Conservation (phyloP, 2,113 vertebrate genomes). For the Cariama cristata region DNA sequence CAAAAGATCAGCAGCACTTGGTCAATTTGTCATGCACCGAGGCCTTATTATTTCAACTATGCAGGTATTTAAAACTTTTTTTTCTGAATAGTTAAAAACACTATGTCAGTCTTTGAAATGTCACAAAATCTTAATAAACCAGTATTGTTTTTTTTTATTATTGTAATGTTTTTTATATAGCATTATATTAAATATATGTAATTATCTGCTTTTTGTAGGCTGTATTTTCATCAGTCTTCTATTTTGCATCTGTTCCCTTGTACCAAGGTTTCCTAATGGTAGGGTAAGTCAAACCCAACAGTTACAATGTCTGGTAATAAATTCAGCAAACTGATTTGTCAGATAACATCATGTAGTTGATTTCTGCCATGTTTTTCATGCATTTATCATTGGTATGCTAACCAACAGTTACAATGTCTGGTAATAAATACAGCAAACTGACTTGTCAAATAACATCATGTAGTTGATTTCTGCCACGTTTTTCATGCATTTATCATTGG, state of each 20-base stretch:
- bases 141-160: not conserved
- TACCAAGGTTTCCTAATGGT: slow-evolving; percentile 99
- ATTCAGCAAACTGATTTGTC: not conserved
- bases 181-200: not conserved
- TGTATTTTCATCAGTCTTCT: slow-evolving; percentile 97
- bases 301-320: not conserved
- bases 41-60: slow-evolving; percentile 99
- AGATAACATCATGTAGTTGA: not conserved
- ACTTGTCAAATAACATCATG: not conserved
- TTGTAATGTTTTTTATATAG: not conserved
- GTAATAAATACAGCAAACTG: not conserved
- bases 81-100: not conserved
- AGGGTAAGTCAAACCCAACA: slow-evolving; percentile 81
- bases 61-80: slow-evolving; percentile 82
- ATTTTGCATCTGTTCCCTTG: slow-evolving; percentile 95
- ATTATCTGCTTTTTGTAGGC: slow-evolving; percentile 78
- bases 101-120: not conserved
- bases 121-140: not conserved
- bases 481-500: not conserved
- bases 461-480: not conserved
- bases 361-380: not conserved
- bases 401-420: not conserved
- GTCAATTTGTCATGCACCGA: slow-evolving; percentile 98
- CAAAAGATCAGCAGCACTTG: slow-evolving; percentile 94
- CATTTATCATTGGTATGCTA: too few relatives aligned